Conservation (phyloP, 2,113 vertebrate genomes). For the Mobula hypostoma region DNA sequence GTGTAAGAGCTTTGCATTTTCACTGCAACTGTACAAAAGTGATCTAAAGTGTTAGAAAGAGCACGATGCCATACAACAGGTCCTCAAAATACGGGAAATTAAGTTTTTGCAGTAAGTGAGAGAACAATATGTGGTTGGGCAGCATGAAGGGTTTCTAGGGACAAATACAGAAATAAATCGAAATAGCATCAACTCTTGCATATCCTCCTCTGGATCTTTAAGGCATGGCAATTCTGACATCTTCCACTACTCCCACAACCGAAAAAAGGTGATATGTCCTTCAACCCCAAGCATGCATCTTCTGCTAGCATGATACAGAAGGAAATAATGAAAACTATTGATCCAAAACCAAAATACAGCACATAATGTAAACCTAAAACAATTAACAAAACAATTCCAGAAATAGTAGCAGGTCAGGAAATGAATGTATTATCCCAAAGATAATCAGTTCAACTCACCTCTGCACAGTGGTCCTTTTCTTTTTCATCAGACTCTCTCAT, state of each 20-base stretch:
- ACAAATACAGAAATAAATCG: background rate
- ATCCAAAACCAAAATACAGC: background rate
- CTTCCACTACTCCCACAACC: too few species aligned
- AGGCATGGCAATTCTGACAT: background rate
- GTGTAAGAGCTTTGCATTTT: background rate
- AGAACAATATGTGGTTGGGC: too few species aligned
- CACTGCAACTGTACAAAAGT: background rate
- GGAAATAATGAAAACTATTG: background rate
- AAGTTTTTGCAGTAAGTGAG: background rate
- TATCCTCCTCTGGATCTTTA: background rate
- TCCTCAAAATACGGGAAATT: background rate
- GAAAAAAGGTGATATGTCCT: too few species aligned
- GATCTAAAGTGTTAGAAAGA: background rate
- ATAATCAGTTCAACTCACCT: background rate
- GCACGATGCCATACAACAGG: background rate
- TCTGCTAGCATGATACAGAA: background rate
- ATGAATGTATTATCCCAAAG: background rate
- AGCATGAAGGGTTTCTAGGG: background rate
- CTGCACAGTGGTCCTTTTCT: constrained; percentile 54
- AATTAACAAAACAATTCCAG: too few species aligned
- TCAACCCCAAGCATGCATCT: too few species aligned
- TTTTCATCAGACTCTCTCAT: constrained; percentile 50
- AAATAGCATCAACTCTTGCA: background rate
- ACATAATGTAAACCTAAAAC: too few species aligned
- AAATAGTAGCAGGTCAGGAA: too few species aligned